Base-by-base conservation (phyloP, 2,797 vertebrate species). In the Acropternis orthonyx region DNA sequence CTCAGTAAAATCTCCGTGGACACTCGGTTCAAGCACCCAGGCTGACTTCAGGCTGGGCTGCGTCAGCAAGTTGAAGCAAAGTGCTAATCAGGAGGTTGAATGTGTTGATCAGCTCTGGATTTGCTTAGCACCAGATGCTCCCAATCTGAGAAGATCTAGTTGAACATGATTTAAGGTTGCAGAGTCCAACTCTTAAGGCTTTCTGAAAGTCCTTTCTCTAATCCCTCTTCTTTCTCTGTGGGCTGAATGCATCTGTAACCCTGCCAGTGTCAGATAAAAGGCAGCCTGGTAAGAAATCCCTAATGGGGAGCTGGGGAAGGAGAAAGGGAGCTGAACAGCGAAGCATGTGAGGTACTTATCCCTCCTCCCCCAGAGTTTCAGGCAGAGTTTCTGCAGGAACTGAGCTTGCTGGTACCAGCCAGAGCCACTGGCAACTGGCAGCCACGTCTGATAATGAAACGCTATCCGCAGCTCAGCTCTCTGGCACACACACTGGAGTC, bases 261-360 rank as follows among this genome's bases (percentile, higher is more conserved):
- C 88, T 97, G 97, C 96, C 96, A 97, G 94, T 96, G 94, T 76
- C 94, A 95, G 95, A 97, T 96, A 95, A 97, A 95, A 97, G 97
- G 90, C 95, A 96, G 96, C 95, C 93, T 96, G 95, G 96, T 96
- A 96, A 96, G 92, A 96, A 97, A 96, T 91, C 87, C 88, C 85
- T 91, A 85, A 91, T 94, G 95, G 88, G 87, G 81, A 94, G 72
- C 86, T 74, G 72, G 58, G 86, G 90, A 95, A 95, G 82, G 90
- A 97, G 87, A 93, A 85, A 89, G 82, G 90, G 92, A 95, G 71
- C 93, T 65, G 69, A 92, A 79, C 86, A 65, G 88, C 49, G 18
- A 90, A 88, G 87, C 91, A 74, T 94, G 75, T 83, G 95, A 93
- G 92, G 77, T 94, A 85, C 95, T 94, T 92, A 52, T 82, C 72